These are phyloP conservation scores for Keiferia lycopersicella DNA, from an alignment of 2,888 invertebrate genomes.

Conservation along the genomic window DNA sequence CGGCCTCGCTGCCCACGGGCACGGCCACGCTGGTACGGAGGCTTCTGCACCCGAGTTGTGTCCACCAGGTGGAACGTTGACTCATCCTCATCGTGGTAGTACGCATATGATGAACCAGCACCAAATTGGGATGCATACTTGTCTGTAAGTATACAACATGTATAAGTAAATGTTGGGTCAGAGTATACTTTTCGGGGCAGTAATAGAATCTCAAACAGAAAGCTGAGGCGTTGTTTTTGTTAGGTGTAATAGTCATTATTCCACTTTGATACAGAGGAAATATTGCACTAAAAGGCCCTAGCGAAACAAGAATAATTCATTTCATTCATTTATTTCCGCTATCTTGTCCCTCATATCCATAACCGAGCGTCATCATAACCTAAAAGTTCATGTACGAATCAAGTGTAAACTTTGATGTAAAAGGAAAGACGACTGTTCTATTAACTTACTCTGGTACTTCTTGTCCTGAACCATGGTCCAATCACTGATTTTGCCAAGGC, in stretches of 20 bases:
- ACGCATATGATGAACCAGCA: conserved; percentile 97
- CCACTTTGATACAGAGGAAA: too few relatives aligned
- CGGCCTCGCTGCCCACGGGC: conserved; percentile 90
- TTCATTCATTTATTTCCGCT: conserved; percentile 34
- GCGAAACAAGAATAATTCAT: background rate
- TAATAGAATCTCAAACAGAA: too few relatives aligned
- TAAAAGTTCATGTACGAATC: background rate
- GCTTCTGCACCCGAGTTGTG: conserved; percentile 93
- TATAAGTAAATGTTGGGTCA: too few relatives aligned
- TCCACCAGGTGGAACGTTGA: conserved; percentile 99
- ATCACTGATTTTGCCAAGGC: conserved; percentile 99
- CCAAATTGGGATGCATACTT: conserved; percentile 97
- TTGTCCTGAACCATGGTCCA: conserved; percentile 99
- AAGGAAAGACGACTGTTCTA: conserved; percentile 12
- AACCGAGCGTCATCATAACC: conserved; percentile 57
- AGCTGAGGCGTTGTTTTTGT: too few relatives aligned
- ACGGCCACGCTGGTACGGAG: conserved; percentile 95
- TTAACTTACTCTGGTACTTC: conserved; percentile 91
- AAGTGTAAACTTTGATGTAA: background rate
- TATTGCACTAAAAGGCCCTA: too few relatives aligned
- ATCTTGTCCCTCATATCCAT: background rate
- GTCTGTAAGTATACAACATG: conserved; percentile 70
- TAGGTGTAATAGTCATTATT: too few relatives aligned
- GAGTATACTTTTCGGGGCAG: too few relatives aligned
- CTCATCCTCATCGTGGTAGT: conserved; percentile 99